Evolutionary conservation across 2,888 invertebrate genomes (phyloP), one percentile per base, ranked within the genome.

Genomic region (Troglohyphantes excavatus): DNA sequence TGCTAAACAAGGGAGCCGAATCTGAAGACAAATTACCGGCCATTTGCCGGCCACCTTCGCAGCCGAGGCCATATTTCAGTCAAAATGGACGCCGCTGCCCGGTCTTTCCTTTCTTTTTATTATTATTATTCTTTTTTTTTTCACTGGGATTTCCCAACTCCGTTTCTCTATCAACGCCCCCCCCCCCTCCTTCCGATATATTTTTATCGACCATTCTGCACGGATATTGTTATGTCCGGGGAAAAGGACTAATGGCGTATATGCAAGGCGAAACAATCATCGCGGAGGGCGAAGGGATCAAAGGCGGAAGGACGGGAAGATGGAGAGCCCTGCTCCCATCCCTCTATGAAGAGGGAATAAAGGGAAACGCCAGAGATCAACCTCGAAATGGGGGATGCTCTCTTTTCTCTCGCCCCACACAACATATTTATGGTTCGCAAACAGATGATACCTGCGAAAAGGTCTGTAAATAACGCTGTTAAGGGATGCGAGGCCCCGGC

Each of bases 201-300:
- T 79, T 79, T 63, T 79, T 79, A 79, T 79, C 65, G 79, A 79
- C 23, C 26, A 19, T 33, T 53, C 17, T 63, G 27, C 84, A 65
- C 75, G 75, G 75, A 84, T 84, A 84, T 84, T 84, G 84, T 83
- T 21, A 29, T 59, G 59, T 53, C 73, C 63, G 43, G 27, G 19
- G n/a, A n/a, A n/a, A 39, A 3, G 26, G 26, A 53, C 29, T 84
- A 84, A 84, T 84, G 84, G 84, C 27, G 84, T 84, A 46, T 83
- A 83, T 84, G 84, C 84, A 84, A 84, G 84, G 84, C 82, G 72
- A 84, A 84, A 75, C 84, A 84, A 84, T 84, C 84, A 75, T 73
- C 72, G 65, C 29, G 33, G 46, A 13, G 13, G 11, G 39, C 17
- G 13, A 33, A 33, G 70, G 72, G 72, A 83, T 72, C 72, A 83